Evolutionary conservation across 2,113 vertebrate species (phyloP).

Genomic region (Trichechus manatus): DNA sequence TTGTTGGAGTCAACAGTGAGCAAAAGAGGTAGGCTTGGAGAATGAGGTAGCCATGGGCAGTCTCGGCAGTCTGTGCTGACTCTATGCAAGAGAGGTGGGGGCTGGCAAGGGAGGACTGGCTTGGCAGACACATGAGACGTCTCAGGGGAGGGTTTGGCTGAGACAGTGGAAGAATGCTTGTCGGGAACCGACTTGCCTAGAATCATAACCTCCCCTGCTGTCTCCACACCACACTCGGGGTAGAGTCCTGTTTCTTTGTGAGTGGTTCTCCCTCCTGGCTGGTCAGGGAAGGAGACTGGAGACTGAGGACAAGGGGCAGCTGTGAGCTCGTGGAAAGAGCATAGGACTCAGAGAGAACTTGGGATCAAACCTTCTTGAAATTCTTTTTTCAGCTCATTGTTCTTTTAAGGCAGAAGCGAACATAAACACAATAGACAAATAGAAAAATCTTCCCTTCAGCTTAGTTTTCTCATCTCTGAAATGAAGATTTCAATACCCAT

Average conservation of each 20-base stretch:
- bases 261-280: background rate
- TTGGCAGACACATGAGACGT: background rate
- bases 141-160: background rate
- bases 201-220: background rate
- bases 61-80: background rate
- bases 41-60: background rate
- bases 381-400: background rate
- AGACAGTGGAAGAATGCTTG: background rate
- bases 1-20: background rate
- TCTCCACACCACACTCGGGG: background rate
- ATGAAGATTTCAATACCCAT: background rate
- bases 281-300: background rate
- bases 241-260: background rate
- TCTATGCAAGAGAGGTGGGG: background rate
- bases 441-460: background rate
- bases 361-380: background rate
- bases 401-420: slow-evolving; percentile 30
- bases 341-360: background rate
- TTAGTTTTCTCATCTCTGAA: background rate
- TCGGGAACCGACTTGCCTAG: background rate
- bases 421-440: background rate
- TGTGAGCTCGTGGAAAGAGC: background rate
- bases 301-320: background rate
- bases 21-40: background rate
- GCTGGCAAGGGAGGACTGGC: background rate